phyloP scores from a whole-genome alignment of 1,140 invertebrate genomes.

The Cephus cinctus region DNA sequence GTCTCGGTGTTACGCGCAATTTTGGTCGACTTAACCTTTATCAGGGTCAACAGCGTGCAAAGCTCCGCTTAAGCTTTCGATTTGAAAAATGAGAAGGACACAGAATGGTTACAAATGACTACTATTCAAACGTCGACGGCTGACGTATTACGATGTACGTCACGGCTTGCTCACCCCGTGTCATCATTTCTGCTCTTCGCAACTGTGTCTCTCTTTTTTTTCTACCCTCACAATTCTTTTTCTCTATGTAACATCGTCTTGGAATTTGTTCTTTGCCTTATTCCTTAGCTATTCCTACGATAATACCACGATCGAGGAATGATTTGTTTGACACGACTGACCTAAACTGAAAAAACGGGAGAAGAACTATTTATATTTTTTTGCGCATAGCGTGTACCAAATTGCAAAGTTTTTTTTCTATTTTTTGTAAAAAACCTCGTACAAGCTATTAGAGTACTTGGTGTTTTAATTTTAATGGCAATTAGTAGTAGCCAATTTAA shows the following conservation, averaged over 20 bases:
- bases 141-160: conserved; percentile 4
- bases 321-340: conserved; percentile 25
- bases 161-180: too few species aligned
- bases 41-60: too few species aligned
- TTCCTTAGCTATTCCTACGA: background rate
- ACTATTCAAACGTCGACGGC: background rate
- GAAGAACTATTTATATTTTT: too few species aligned
- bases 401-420: background rate
- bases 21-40: too few species aligned
- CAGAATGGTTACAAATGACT: conserved; percentile 6
- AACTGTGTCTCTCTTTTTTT: background rate
- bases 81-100: background rate
- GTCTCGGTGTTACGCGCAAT: too few species aligned
- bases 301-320: conserved; percentile 20
- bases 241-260: too few species aligned
- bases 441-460: background rate
- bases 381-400: background rate
- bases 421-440: background rate
- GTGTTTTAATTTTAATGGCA: background rate
- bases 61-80: too few species aligned
- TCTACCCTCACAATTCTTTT: background rate
- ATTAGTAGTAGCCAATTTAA: conserved; percentile 9
- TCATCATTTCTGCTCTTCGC: background rate
- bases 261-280: too few species aligned
- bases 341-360: background rate